Base-by-base conservation (phyloP, 2,113 vertebrate genomes). In the Bucco capensis region DNA sequence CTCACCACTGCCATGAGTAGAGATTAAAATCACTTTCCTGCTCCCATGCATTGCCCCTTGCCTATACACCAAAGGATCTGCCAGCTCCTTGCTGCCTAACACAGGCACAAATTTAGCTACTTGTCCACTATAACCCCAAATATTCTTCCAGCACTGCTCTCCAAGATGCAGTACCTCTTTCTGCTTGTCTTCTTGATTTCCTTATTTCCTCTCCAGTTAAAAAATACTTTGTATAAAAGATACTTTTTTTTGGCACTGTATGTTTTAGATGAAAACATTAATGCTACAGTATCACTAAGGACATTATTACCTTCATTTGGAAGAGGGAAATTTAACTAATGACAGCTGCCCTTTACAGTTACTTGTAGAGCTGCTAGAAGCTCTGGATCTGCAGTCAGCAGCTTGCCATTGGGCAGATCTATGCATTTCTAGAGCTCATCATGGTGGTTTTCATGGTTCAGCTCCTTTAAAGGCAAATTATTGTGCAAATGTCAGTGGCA, bases 21-120 rank as follows among this genome's bases (percentile, higher is more conserved):
- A 73, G 64, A 86, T 62, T 87, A 83, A 92, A 92, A 95, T 74
- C 21, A 62, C 82, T 73, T 83, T 81, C 27, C 33, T 78, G 47
- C 25, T 83, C 44, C 44, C 22, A 57, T 76, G 78, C 87, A 12
- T 72, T 85, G 54, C 24, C 31, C 37, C 53, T 46, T 60, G 40
- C 17, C 14, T 58, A 58, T 25, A 69, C 8, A 62, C 56, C 31
- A 78, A 83, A 94, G 33, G 23, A 77, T 73, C 25, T 86, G 28
- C 14, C 30, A 79, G 17, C 3, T 82, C 18, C 40, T 75, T 82
- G 8, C 24, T 69, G 24, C 19, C 10, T 47, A 80, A 50, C 24
- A 73, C 23, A 61, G 42, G 23, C 6, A 49, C 13, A 16, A 72
- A 5, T 70, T 78, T 46, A 90, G 50, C 38, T 49, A 17, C 23